These are phyloP conservation scores for Morpho achilles DNA, from an alignment of 2,888 invertebrate species.

Conservation along the genomic window DNA sequence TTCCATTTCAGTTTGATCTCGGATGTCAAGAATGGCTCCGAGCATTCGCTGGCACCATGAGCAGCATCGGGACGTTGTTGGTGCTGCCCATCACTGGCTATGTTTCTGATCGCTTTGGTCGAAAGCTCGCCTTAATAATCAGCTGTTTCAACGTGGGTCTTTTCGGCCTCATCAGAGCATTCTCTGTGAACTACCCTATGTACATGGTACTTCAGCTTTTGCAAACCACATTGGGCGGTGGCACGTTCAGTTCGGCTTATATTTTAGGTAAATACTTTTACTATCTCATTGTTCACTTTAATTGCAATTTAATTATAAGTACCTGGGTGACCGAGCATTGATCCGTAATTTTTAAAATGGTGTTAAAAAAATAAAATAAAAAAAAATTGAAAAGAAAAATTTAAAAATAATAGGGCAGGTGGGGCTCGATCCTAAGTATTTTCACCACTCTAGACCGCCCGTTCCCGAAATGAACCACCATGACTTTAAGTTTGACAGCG, in stretches of 20 bases:
- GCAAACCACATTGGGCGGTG: slow-evolving; percentile 55
- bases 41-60: slow-evolving; percentile 81
- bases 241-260: slow-evolving; percentile 57
- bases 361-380: too few species aligned
- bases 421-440: too few species aligned
- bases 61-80: slow-evolving; percentile 81
- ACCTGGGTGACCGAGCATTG: too few species aligned
- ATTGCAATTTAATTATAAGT: too few species aligned
- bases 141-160: slow-evolving; percentile 38
- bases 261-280: slow-evolving; percentile 29
- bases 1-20: slow-evolving; percentile 65
- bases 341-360: too few species aligned
- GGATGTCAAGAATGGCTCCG: slow-evolving; percentile 81
- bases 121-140: slow-evolving; percentile 52
- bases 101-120: slow-evolving; percentile 79
- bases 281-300: too few species aligned
- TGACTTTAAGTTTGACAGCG: too few species aligned
- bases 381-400: too few species aligned
- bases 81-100: slow-evolving; percentile 81
- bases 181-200: slow-evolving; percentile 67
- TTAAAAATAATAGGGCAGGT: too few species aligned
- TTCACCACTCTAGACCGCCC: too few species aligned
- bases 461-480: too few species aligned
- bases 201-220: slow-evolving; percentile 58
- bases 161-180: slow-evolving; percentile 61